A percentile compares a stretch with the other conserved stretches of the same genome.
Evolutionary conservation across 2,888 invertebrate genomes (phyloP).

Genomic region (Hecatera dysodea): DNA sequence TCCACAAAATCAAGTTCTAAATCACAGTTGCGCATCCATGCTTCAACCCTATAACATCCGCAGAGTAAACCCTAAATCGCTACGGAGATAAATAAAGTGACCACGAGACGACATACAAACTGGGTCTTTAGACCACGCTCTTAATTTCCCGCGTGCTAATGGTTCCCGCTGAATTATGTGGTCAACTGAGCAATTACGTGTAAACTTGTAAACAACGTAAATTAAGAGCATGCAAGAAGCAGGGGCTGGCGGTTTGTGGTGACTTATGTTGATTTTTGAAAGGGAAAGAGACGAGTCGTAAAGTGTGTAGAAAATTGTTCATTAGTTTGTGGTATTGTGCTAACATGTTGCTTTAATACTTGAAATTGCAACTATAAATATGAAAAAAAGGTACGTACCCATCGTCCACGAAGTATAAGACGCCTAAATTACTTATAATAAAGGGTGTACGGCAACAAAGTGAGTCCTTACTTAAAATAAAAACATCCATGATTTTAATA

Average conservation of each 20-base stretch:
- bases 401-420: too few relatives aligned
- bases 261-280: constrained; percentile 36
- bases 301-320: not conserved
- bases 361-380: too few relatives aligned
- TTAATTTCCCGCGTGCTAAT: constrained; percentile 51
- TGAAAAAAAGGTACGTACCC: too few relatives aligned
- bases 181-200: constrained; percentile 54
- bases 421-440: too few relatives aligned
- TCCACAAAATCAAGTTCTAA: not conserved
- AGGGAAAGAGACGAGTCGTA: not conserved
- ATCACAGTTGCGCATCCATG: not conserved
- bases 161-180: constrained; percentile 60
- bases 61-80: constrained; percentile 45
- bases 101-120: constrained; percentile 34
- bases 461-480: too few relatives aligned
- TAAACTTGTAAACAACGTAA: constrained; percentile 60
- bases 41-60: constrained; percentile 3
- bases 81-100: constrained; percentile 49
- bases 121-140: constrained; percentile 4
- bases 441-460: too few relatives aligned
- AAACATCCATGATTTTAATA: too few relatives aligned
- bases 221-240: constrained; percentile 32
- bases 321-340: too few relatives aligned
- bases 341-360: too few relatives aligned
- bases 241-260: constrained; percentile 33